Evolutionary conservation across 2,113 vertebrate genomes (phyloP).

Genomic region (Mormoops blainvillei): DNA sequence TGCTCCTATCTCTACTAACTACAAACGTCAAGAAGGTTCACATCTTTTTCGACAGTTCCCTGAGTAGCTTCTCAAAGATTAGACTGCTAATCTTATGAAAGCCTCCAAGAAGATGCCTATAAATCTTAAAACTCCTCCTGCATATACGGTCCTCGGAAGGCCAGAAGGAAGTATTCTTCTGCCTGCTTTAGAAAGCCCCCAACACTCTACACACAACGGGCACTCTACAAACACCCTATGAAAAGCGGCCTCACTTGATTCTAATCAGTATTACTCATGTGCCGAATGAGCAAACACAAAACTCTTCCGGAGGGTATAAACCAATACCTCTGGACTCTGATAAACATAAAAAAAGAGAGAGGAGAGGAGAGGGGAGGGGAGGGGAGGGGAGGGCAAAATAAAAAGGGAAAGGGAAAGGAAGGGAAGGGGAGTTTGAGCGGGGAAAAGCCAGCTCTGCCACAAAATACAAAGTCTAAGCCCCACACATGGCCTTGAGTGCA

Average conservation of each 20-base stretch:
- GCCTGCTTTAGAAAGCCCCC: not conserved
- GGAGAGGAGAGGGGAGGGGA: too few species aligned
- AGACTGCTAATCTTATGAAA: not conserved
- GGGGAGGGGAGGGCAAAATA: too few species aligned
- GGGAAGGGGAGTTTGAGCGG: too few species aligned
- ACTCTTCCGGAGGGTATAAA: not conserved
- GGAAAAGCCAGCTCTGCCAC: not conserved
- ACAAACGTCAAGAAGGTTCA: not conserved
- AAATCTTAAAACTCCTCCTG: not conserved
- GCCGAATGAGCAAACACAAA: conserved; percentile 3
- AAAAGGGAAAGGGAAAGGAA: too few species aligned
- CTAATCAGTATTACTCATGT: not conserved
- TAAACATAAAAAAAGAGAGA: not conserved
- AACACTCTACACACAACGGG: too few species aligned
- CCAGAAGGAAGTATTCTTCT: too few species aligned
- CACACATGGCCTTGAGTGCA: accelerated
- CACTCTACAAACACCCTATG: not conserved
- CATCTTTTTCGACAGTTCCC: not conserved
- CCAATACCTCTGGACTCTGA: not conserved
- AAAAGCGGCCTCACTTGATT: not conserved
- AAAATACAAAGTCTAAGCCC: not conserved
- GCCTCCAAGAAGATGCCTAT: not conserved
- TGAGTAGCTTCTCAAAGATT: not conserved
- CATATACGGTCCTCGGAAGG: not conserved
- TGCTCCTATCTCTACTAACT: not conserved